These are phyloP conservation scores for Mythimna loreyi DNA, from an alignment of 2,888 invertebrate genomes.

Conservation along the genomic window DNA sequence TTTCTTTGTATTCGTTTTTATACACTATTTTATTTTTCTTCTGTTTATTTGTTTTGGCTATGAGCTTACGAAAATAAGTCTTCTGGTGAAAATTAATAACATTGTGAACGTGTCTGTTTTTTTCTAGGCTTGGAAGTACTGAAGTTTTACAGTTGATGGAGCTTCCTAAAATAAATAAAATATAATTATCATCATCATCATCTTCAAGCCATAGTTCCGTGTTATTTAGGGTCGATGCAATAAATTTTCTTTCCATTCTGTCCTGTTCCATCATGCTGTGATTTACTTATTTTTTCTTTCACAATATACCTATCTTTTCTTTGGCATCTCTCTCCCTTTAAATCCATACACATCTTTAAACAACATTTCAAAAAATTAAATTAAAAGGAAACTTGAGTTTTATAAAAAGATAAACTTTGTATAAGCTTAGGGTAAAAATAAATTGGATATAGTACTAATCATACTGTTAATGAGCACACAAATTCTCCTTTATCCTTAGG, in stretches of 20 bases:
- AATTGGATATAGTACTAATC: no score
- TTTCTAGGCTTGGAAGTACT: neutral
- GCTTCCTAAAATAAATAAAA: neutral
- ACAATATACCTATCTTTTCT: no score
- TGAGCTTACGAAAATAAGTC: neutral
- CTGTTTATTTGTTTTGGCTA: neutral
- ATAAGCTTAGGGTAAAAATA: no score
- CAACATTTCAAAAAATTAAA: no score
- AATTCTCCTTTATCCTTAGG: neutral
- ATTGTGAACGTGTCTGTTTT: neutral
- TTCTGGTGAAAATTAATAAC: neutral
- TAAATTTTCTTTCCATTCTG: no score
- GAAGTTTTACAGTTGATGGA: neutral
- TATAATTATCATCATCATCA: neutral
- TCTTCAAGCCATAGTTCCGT: neutral
- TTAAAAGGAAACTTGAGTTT: no score
- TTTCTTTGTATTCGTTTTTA: constrained; percentile 18
- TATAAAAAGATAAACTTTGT: no score
- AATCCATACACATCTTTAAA: no score
- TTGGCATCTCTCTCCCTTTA: no score
- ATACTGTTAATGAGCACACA: constrained; percentile 1
- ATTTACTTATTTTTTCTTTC: no score
- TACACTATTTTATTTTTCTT: neutral
- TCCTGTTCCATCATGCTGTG: no score
- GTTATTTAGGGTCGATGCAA: no score